Evolutionary conservation across 2,888 invertebrate species (phyloP).

Genomic region (Cylloceria caligata): DNA sequence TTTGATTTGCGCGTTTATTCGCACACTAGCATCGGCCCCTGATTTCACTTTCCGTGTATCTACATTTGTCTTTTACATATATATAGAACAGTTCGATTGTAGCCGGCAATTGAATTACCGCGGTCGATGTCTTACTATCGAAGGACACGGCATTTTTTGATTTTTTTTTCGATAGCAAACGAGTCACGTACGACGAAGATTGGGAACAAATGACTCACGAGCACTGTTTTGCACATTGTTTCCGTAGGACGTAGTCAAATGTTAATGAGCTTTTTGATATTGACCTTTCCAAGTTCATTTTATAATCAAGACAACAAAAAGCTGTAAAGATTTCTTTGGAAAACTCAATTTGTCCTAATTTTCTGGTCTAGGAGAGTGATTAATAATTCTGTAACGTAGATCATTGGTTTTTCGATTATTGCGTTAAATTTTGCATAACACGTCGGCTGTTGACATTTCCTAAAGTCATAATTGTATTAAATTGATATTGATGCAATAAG

Average conservation of each 20-base stretch:
- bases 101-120: conserved; percentile 51
- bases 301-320: not conserved
- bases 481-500: no score
- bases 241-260: not conserved
- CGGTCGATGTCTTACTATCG: conserved; percentile 35
- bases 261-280: conserved; percentile 6
- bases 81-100: conserved; percentile 8
- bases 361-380: no score
- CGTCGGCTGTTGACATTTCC: no score
- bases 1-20: conserved; percentile 63
- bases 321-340: no score
- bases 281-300: not conserved
- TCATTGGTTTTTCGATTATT: no score
- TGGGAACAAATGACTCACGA: conserved; percentile 1
- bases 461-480: no score
- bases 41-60: conserved; percentile 20
- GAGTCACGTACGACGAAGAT: conserved; percentile 10
- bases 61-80: not conserved
- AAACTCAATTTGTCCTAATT: no score
- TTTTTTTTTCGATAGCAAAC: not conserved
- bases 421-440: no score
- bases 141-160: conserved; percentile 4
- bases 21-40: conserved; percentile 33
- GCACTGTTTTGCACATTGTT: not conserved
- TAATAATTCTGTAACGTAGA: no score